Evolutionary conservation across 2,113 vertebrate genomes (phyloP).

Genomic region (Antigone vipio): DNA sequence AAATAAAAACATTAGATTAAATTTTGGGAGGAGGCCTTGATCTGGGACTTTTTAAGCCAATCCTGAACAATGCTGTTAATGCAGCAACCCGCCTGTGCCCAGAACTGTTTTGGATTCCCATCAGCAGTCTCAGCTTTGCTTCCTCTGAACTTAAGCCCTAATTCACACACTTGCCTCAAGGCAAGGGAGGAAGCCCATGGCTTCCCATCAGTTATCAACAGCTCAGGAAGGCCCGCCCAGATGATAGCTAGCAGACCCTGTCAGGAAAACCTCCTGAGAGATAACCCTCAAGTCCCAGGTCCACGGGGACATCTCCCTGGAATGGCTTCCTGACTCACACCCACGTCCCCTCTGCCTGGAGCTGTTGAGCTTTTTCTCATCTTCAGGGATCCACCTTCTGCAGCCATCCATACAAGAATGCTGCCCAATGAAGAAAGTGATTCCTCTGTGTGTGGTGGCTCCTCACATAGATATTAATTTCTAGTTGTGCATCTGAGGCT

Average conservation of each 20-base stretch:
- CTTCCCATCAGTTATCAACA: constrained; percentile 48
- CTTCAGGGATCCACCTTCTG: not conserved
- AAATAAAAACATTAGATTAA: constrained; percentile 14
- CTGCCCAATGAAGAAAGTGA: not conserved
- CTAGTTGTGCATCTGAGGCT: not conserved
- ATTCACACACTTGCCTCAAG: not conserved
- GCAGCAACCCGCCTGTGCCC: not conserved
- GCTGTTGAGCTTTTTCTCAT: not conserved
- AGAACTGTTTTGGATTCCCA: not conserved
- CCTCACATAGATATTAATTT: not conserved
- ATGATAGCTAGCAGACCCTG: not conserved
- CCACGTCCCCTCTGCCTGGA: not conserved
- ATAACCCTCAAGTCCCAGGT: not conserved
- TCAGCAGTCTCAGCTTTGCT: constrained; percentile 3
- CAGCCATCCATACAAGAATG: not conserved
- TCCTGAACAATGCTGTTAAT: not conserved
- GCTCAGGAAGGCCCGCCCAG: constrained; percentile 47
- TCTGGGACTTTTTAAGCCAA: not conserved
- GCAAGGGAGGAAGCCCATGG: constrained; percentile 14
- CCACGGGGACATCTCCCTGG: not conserved
- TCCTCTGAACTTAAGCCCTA: not conserved
- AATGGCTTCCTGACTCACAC: not conserved
- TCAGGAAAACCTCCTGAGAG: constrained; percentile 49
- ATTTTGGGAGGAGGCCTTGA: constrained; percentile 24
- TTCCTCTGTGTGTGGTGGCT: not conserved